Evolutionary conservation across 1,140 invertebrate genomes (phyloP), one percentile per base, ranked within the genome.

Genomic region (Caenorhabditis briggsae): DNA sequence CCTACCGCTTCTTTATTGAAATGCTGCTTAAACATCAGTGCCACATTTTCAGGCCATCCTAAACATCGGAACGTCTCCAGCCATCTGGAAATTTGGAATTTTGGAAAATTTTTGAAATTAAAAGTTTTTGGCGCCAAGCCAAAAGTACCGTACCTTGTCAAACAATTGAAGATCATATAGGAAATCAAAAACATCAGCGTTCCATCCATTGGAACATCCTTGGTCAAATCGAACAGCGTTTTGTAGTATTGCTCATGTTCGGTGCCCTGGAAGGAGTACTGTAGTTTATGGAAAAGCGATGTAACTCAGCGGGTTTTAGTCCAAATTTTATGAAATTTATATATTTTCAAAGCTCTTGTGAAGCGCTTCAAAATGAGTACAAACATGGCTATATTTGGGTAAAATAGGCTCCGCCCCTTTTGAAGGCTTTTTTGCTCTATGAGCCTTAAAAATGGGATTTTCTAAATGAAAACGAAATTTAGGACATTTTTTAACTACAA

Each of bases 101-200:
- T 59, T 20, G 0, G 8, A 8, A n/a, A 59, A 20, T 33, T 33
- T 33, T 33, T 33, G 33, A 3, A n/a, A n/a, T n/a, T n/a, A n/a
- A n/a, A n/a, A n/a, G n/a, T n/a, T n/a, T 3, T 33, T 33, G 33
- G 33, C 33, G 33, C 33, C 33, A 33, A 33, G 3, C 3, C 33
- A 33, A 33, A 33, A 18, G 8, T 58, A 20, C n/a, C 56, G 16
- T n/a, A 58, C 64, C 64, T 43, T 46, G 64, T 70, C 64, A 70
- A 70, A 46, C 64, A 46, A 70, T 70, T 70, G 46, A 18, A n/a
- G 5, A 41, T 70, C 64, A 70, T 70, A 20, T 70, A 70, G 18
- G 64, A 70, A 33, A 70, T 70, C 41, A 70, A 41, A 70, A 70
- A 70, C 64, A 70, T 70, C n/a, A 70, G 41, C 46, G 64, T 70